A percentile compares a stretch with the other conserved stretches of the same genome.
Conservation (phyloP, 2,888 invertebrate genomes). For the Ornithoptera priamus region DNA sequence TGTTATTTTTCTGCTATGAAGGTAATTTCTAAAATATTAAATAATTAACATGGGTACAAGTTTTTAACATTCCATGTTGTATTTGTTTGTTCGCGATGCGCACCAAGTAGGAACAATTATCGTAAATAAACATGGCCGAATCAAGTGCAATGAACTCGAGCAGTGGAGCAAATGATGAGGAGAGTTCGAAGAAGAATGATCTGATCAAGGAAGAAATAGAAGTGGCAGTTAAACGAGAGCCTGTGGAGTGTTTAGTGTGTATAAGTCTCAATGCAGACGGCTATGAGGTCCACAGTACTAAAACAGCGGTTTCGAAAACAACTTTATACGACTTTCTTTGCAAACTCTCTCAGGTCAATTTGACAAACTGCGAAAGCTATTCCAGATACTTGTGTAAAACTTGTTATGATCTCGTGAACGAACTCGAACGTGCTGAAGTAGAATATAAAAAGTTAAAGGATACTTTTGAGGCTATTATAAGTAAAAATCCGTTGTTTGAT, state of each 20-base stretch:
- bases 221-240: conserved; percentile 58
- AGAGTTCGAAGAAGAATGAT: conserved; percentile 42
- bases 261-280: conserved; percentile 48
- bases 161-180: conserved; percentile 45
- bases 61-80: conserved; percentile 10
- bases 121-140: conserved; percentile 53
- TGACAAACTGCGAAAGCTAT: conserved; percentile 42
- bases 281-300: conserved; percentile 48
- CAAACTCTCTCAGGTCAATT: conserved; percentile 51
- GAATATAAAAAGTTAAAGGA: conserved; percentile 64
- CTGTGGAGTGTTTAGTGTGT: conserved; percentile 62
- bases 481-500: conserved; percentile 64
- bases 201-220: conserved; percentile 54
- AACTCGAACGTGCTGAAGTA: conserved; percentile 64
- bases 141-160: conserved; percentile 54
- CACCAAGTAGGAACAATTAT: conserved; percentile 8
- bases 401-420: conserved; percentile 62
- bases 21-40: conserved; percentile 25
- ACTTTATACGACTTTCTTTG: conserved; percentile 53
- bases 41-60: conserved; percentile 16
- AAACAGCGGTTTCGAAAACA: conserved; percentile 50
- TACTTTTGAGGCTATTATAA: conserved; percentile 62
- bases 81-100: conserved; percentile 8
- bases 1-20: conserved; percentile 34
- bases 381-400: conserved; percentile 56